Conservation (phyloP, 2,113 vertebrate species). For the Chloropsis hardwickii region DNA sequence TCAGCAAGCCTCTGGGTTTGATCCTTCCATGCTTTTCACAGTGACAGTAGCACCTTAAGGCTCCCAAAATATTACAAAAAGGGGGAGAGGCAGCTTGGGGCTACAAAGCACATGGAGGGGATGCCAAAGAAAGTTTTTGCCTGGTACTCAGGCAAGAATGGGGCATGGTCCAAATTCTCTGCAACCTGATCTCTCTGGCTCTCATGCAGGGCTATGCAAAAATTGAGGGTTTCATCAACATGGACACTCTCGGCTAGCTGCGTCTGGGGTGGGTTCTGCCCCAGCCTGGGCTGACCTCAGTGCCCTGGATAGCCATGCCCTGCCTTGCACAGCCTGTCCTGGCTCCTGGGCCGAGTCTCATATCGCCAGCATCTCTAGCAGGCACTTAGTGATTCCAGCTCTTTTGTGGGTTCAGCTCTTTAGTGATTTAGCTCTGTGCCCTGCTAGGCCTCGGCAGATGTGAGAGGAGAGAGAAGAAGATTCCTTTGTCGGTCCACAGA, state of each 20-base stretch:
- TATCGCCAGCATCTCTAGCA: no score
- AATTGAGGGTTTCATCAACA: not conserved
- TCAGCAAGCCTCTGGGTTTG: not conserved
- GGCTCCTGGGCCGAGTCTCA: no score
- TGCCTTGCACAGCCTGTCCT: no score
- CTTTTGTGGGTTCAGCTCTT: no score
- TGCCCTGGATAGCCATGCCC: no score
- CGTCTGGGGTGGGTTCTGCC: no score
- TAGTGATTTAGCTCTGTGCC: no score
- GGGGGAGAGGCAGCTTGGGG: not conserved
- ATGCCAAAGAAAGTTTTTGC: not conserved
- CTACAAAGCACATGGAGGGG: not conserved
- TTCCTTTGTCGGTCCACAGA: no score
- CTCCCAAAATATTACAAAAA: not conserved
- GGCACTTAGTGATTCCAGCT: no score
- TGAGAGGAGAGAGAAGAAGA: no score
- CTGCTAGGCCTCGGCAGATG: no score
- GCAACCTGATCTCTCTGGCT: fast-evolving
- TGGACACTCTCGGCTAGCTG: not conserved
- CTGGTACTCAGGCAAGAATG: not conserved
- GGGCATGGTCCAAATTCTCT: not conserved
- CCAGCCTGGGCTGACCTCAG: no score
- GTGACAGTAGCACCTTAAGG: not conserved
- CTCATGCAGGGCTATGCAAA: not conserved
- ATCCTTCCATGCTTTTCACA: not conserved